Evolutionary conservation across 2,113 vertebrate genomes (phyloP).

Genomic region (Rhizomys pruinosus): DNA sequence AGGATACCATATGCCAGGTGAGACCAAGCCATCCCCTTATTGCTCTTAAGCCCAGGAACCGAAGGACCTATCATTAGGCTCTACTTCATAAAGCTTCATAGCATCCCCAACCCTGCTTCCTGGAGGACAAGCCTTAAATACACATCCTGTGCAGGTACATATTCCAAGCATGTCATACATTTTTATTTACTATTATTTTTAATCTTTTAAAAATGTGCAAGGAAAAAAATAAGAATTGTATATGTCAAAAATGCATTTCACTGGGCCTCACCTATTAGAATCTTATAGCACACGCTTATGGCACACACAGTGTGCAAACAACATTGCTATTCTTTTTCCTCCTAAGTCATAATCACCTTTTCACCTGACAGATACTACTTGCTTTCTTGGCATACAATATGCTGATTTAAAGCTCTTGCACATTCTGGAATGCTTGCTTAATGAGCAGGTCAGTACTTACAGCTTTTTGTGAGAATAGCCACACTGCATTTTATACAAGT

Average conservation of each 20-base stretch:
- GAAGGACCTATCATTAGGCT: not conserved
- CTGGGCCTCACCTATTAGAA: not conserved
- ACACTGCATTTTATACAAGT: not conserved
- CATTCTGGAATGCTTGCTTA: not conserved
- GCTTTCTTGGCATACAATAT: not conserved
- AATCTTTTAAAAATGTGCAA: not conserved
- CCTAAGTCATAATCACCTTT: not conserved
- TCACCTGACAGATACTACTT: not conserved
- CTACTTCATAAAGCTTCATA: not conserved
- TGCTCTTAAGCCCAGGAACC: not conserved
- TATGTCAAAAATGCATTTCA: not conserved
- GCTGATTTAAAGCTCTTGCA: not conserved
- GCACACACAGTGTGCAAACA: too few species aligned
- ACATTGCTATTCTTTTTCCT: not conserved
- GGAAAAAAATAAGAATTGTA: conserved; percentile 29
- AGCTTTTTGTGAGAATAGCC: not conserved
- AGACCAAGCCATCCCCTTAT: not conserved
- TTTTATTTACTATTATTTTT: not conserved
- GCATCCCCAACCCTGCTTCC: not conserved
- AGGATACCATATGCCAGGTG: too few species aligned
- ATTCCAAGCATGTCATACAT: not conserved
- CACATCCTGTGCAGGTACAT: not conserved
- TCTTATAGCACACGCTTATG: not conserved
- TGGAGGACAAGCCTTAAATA: not conserved
- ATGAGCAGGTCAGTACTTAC: not conserved